Base-by-base conservation (phyloP, 2,888 invertebrate species). In the Cataglyphis rosenhaueri region DNA sequence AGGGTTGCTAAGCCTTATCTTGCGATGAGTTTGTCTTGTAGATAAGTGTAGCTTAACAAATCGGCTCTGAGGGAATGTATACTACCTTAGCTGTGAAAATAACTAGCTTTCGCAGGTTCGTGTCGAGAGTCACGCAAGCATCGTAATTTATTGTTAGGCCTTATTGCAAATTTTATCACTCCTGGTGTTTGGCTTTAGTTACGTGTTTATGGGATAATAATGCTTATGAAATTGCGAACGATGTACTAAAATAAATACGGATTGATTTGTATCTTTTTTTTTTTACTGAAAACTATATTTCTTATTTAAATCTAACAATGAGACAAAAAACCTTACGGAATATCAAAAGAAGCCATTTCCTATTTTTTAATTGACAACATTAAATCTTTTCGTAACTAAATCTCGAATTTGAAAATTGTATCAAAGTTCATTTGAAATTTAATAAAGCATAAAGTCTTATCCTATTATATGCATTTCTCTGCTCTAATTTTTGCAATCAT, bases 1-100 rank as follows among this genome's bases (percentile, higher is more conserved):
- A 82, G 82, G 87, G 66, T 66, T 62, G 74, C 21, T 62, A n/a
- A 65, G 38, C 52, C 88, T 88, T 87, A 87, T 88, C 88, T 82
- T 61, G 32, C 57, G 83, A 70, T 59, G 84, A 86, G 88, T 74
- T 83, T 81, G 76, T 76, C 81, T 59, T 81, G 48, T 59, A 73
- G 84, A 84, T 87, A 86, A 88, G 81, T 79, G 81, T 68, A 84
- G 35, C 68, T 66, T 83, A 74, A 65, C 81, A 73, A 55, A 83
- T 81, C 82, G 68, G 82, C 81, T 75, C 32, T 61, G 48, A 55
- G 74, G 18, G 48, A 48, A 48, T 57, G 25, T 57, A 59, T 38
- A 44, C 70, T 44, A 70, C 44, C 55, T 32, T 25, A 25, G 55
- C 64, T 41, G 71, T 21, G 59, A 64, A 81, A 79, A 32, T 70